Evolutionary conservation across 2,888 invertebrate genomes (phyloP).

Genomic region (Drosophila mayaguana): DNA sequence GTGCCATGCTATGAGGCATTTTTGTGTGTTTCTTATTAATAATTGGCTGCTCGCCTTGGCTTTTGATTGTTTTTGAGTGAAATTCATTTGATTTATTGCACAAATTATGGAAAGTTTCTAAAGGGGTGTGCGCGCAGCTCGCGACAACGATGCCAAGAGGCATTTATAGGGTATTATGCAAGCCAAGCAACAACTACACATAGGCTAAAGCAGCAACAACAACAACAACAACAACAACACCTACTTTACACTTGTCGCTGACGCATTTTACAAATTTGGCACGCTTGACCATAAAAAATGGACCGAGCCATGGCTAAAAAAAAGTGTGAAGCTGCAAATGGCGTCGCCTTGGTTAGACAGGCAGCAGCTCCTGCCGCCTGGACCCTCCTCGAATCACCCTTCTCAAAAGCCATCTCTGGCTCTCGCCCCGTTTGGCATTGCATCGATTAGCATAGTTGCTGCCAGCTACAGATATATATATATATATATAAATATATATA

Average conservation of each 20-base stretch:
- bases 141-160: slow-evolving; percentile 21
- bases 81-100: slow-evolving; percentile 79
- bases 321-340: slow-evolving; percentile 80
- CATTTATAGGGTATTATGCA: slow-evolving; percentile 57
- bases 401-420: slow-evolving; percentile 47
- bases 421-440: slow-evolving; percentile 69
- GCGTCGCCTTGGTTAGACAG: slow-evolving; percentile 76
- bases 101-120: slow-evolving; percentile 70
- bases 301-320: slow-evolving; percentile 61
- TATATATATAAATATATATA: neutral
- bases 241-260: slow-evolving; percentile 75
- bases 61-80: slow-evolving; percentile 75
- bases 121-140: slow-evolving; percentile 27
- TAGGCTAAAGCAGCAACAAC: slow-evolving; percentile 22
- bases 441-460: slow-evolving; percentile 77
- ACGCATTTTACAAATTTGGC: slow-evolving; percentile 80
- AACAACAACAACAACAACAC: slow-evolving; percentile 35
- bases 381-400: neutral
- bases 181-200: slow-evolving; percentile 54
- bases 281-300: slow-evolving; percentile 80
- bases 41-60: slow-evolving; percentile 71
- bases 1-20: slow-evolving; percentile 51
- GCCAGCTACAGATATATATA: slow-evolving; percentile 38
- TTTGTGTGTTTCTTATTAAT: slow-evolving; percentile 46
- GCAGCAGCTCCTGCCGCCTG: neutral